These are phyloP conservation scores for Anadara kagoshimensis DNA, from an alignment of 1,140 invertebrate species.

Conservation along the genomic window DNA sequence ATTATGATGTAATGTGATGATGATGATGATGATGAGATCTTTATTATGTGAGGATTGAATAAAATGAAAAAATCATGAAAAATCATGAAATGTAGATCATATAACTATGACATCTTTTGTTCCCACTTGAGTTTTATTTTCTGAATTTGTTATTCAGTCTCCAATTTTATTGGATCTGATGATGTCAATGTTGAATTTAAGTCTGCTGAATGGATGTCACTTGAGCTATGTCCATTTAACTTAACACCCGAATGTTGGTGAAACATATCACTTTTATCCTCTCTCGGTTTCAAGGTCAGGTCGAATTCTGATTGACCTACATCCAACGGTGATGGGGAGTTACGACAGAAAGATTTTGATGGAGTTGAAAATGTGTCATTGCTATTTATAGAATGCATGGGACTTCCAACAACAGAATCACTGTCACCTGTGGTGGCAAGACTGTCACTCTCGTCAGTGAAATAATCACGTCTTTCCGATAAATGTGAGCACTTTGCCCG, in stretches of 20 bases:
- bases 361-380: constrained; percentile 54
- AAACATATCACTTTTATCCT: neutral
- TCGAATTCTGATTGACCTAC: constrained; percentile 26
- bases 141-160: too few relatives aligned
- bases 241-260: neutral
- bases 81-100: too few relatives aligned
- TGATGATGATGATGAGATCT: too few relatives aligned
- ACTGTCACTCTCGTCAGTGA: constrained; percentile 74
- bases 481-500: too few relatives aligned
- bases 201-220: neutral
- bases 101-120: too few relatives aligned
- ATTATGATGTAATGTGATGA: too few relatives aligned
- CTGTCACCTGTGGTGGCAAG: constrained; percentile 44
- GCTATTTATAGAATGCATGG: constrained; percentile 48
- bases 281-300: constrained; percentile 18
- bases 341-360: constrained; percentile 44
- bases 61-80: too few relatives aligned
- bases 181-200: constrained; percentile 35
- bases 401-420: constrained; percentile 53
- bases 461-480: constrained; percentile 6
- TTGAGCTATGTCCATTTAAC: too few relatives aligned
- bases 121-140: too few relatives aligned
- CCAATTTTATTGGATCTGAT: too few relatives aligned
- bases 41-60: too few relatives aligned
- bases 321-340: constrained; percentile 47